A percentile compares a stretch with the other conserved stretches of the same genome.
phyloP scores from a whole-genome alignment of 2,113 vertebrate species.

The Strix aluco region DNA sequence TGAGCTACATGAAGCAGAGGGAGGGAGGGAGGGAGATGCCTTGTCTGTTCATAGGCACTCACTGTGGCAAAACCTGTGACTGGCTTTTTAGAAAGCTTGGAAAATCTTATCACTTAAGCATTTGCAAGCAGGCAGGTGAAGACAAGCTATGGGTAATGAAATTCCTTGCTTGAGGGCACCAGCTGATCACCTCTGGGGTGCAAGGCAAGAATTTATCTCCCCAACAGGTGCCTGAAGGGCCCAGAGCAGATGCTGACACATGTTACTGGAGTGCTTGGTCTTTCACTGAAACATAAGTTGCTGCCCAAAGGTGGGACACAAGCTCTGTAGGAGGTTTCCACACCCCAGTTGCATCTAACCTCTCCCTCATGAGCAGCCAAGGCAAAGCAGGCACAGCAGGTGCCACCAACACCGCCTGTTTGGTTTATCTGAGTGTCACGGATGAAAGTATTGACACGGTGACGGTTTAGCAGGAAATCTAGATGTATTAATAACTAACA shows the following conservation, averaged over 20 bases:
- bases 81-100: not conserved
- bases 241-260: not conserved
- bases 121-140: not conserved
- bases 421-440: not conserved
- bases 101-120: not conserved
- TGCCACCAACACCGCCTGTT: not conserved
- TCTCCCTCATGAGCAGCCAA: fast-evolving
- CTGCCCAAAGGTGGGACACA: not conserved
- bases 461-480: too few relatives aligned
- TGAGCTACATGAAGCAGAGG: not conserved
- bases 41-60: not conserved
- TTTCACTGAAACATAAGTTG: not conserved
- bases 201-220: not conserved
- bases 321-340: not conserved
- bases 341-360: not conserved
- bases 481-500: too few relatives aligned
- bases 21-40: not conserved
- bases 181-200: not conserved
- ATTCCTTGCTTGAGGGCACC: not conserved
- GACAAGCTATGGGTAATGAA: not conserved
- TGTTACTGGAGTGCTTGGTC: not conserved
- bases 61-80: not conserved
- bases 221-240: fast-evolving
- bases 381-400: fast-evolving
- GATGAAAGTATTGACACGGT: too few relatives aligned